Conservation (phyloP, 2,888 invertebrate genomes). For the Antheraea yamamai region DNA sequence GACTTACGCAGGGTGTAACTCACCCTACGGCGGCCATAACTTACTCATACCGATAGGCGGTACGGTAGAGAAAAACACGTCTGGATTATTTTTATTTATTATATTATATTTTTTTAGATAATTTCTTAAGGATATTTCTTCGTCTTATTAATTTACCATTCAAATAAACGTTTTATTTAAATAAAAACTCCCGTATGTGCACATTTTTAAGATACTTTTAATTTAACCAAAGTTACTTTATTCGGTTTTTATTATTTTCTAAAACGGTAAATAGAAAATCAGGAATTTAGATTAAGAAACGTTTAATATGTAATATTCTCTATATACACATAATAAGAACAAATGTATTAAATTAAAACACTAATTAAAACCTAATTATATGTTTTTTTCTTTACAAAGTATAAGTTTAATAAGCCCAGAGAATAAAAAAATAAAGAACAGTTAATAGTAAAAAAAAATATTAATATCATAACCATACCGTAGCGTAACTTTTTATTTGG, state of each 20-base stretch:
- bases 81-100: slow-evolving; percentile 33
- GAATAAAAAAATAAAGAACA: not conserved
- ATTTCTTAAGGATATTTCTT: not conserved
- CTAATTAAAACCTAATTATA: not conserved
- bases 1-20: slow-evolving; percentile 83
- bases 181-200: not conserved
- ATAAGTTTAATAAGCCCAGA: not conserved
- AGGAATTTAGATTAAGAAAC: not conserved
- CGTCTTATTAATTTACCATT: not conserved
- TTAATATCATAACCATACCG: slow-evolving; percentile 65
- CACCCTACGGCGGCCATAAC: slow-evolving; percentile 82
- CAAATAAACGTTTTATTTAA: not conserved
- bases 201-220: no score
- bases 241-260: not conserved
- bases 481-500: slow-evolving; percentile 73
- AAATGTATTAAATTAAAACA: not conserved
- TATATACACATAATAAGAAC: not conserved
- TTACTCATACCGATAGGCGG: slow-evolving; percentile 82
- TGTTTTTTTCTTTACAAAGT: not conserved
- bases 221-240: no score
- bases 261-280: not conserved
- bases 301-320: not conserved
- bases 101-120: slow-evolving; percentile 13
- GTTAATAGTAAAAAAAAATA: slow-evolving; percentile 37
- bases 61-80: slow-evolving; percentile 77